Base-by-base conservation (phyloP, 53 echinoderm and acorn worm species). In the Paelopatides confundens region DNA sequence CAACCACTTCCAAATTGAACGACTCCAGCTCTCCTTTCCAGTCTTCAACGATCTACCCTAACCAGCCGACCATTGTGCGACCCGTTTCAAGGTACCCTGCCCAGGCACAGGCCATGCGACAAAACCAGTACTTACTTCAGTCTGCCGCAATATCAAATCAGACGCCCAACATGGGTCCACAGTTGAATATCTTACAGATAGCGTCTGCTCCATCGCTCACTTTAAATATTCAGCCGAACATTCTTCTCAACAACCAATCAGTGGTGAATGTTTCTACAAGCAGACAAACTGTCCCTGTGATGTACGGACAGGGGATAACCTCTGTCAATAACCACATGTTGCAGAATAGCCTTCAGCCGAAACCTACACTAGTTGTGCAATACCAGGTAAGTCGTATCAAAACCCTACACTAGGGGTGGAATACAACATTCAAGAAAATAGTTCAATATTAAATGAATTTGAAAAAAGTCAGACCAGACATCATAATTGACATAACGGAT, bases 331-430 rank as follows among this genome's bases (percentile, higher is more conserved):
- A 15, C 15, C 15, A 14, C 21, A 51, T 53, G 34, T 29, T 53
- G 29, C 79, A 79, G 48, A 31, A 29, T 53, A 53, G 31, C 79
- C 33, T 79, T 24, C 79, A 33, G 3, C 79, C 30, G 23, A 79
- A 79, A 53, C 79, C 79, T 43, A 53, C 79, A 51, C 32, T 79
- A 33, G 79, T 79, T 18, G 79, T 79, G 79, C 79, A 79, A 79
- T 79, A 79, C 79, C 79, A 79, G 79, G 79, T 52, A 51, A 58
- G 58, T 58, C 58, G 9, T 48, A 48, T 12, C 14, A 48, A 48
- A 14, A 48, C 10, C 2, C 9, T 48, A 14, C 14, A 9, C 9
- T 48, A 14, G 9, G 14, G 48, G 9, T 48, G 48, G 48, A 48
- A 48, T 14, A 48, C 14, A 48, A 12, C 48, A 48, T 9, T 48